Evolutionary conservation across 2,888 invertebrate genomes (phyloP), one percentile per base, ranked within the genome.

Genomic region (Mythimna lalbum): DNA sequence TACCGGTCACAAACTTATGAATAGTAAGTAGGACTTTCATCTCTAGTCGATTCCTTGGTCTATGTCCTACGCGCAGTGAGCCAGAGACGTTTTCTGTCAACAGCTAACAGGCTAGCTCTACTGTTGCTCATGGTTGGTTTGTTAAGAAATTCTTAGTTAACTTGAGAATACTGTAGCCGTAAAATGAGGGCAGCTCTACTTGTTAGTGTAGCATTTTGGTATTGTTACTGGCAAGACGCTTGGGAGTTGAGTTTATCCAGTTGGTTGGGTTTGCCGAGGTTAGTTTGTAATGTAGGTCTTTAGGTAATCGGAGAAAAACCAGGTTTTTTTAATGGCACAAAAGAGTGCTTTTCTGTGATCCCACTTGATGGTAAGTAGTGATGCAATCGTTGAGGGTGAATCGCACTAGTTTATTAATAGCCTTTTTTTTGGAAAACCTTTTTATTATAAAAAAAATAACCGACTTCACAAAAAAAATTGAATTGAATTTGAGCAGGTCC

Each of bases 101-200:
- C 79, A 55, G 67, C 43, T 67, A 56, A 67, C 64, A 63, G 47
- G 47, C 27, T 21, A 57, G 65, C 21, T 23, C 21, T 27, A 63
- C 70, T 60, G 74, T 60, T 66, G 50, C 52, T 70, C 17, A 55
- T 43, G 59, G 49, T 52, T 63, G 31, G 56, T 76, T 71, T 65
- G 62, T 64, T 53, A 69, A 81, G 65, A 77, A 59, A 67, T 69
- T 77, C 77, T 73, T 63, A 73, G 63, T 60, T 65, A 68, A 74
- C 60, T 76, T 67, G 43, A 67, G 63, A 76, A 73, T 57, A 57
- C 39, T 78, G 56, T 71, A 65, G 39, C 66, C 49, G 53, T 39
- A 52, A 63, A 76, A 59, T 53, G 43, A 59, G 17, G 17, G 33
- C 33, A 47, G 53, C 47, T 57, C 59, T 21, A 62, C 21, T 75